Conservation (phyloP, 2,888 invertebrate species). For the Cancer borealis region DNA sequence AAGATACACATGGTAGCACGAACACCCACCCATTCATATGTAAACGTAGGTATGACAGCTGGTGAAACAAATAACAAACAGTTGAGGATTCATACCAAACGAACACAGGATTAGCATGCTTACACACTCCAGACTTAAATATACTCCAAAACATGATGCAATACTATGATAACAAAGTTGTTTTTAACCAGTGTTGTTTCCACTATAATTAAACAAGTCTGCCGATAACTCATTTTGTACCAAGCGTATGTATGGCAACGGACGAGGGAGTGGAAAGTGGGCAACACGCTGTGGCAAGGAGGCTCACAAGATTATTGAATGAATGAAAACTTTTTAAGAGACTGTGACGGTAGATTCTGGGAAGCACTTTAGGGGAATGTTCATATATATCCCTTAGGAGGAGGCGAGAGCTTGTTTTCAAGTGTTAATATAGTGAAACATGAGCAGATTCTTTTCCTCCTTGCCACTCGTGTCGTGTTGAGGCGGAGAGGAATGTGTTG, state of each 20-base stretch:
- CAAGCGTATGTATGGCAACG: conserved; percentile 19
- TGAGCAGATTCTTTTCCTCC: not conserved
- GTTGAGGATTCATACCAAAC: not conserved
- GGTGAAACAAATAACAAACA: not conserved
- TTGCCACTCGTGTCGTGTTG: not conserved
- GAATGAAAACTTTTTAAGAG: too few species aligned
- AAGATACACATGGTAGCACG: not conserved
- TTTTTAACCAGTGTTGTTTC: not conserved
- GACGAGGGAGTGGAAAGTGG: not conserved
- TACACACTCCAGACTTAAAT: not conserved
- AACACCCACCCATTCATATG: not conserved
- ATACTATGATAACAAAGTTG: not conserved
- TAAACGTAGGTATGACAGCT: not conserved
- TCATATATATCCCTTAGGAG: not conserved
- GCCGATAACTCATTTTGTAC: conserved; percentile 13
- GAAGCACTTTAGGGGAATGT: too few species aligned
- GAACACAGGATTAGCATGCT: not conserved
- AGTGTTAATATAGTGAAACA: not conserved
- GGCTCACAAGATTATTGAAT: not conserved
- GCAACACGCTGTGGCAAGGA: not conserved
- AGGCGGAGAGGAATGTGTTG: not conserved
- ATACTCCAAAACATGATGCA: not conserved
- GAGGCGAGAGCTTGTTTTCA: not conserved
- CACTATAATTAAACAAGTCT: not conserved
- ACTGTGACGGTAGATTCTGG: not conserved